Evolutionary conservation across 2,113 vertebrate species (phyloP).

Genomic region (Hyperoodon ampullatus): DNA sequence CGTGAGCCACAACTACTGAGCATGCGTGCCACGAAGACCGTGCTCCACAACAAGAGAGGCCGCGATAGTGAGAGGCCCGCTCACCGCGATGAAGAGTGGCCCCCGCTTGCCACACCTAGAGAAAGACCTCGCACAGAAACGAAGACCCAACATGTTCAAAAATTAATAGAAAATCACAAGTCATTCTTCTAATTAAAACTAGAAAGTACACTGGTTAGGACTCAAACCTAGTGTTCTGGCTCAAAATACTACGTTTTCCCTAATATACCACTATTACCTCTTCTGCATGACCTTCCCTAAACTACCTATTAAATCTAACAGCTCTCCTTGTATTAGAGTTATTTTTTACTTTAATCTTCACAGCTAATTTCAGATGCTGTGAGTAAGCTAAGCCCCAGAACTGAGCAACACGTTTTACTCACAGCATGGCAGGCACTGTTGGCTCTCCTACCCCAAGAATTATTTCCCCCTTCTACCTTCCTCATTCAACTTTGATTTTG

Average conservation of each 20-base stretch:
- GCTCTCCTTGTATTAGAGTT: not conserved
- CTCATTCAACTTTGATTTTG: not conserved
- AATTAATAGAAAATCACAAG: not conserved
- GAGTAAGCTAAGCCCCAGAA: not conserved
- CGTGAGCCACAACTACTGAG: no score
- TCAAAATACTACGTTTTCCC: not conserved
- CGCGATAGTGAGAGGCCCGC: no score
- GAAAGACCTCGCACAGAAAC: no score
- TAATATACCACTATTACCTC: not conserved
- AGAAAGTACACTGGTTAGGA: not conserved
- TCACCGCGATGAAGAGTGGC: no score
- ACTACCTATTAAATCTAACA: not conserved
- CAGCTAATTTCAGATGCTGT: not conserved
- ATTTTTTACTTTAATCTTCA: not conserved
- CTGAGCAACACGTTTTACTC: not conserved
- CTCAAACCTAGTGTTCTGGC: not conserved
- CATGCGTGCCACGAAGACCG: no score
- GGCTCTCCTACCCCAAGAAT: not conserved
- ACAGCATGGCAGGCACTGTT: not conserved
- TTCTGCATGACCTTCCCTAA: not conserved
- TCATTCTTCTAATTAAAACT: conserved; percentile 23
- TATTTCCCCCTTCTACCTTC: not conserved
- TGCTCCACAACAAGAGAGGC: no score
- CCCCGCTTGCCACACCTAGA: no score
- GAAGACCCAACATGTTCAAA: not conserved